Evolutionary conservation across 2,888 invertebrate species (phyloP).

Genomic region (Fragum sueziense): DNA sequence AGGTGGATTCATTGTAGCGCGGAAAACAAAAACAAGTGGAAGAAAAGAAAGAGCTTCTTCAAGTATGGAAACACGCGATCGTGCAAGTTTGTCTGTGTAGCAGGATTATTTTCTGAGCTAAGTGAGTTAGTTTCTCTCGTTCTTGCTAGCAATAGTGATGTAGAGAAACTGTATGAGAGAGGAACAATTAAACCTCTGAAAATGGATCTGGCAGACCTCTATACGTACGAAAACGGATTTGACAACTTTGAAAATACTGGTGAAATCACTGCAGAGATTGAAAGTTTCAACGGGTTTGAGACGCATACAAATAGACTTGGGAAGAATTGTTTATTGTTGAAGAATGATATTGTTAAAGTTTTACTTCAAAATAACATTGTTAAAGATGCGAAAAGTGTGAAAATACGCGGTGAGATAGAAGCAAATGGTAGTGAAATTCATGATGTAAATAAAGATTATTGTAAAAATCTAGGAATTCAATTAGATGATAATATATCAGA

Average conservation of each 20-base stretch:
- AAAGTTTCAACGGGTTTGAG: conserved; percentile 4
- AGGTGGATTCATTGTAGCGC: conserved; percentile 61
- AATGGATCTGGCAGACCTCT: neutral
- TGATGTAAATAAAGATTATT: conserved; percentile 9
- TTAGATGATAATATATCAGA: conserved; percentile 34
- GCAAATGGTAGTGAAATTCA: neutral
- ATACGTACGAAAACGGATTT: conserved; percentile 22
- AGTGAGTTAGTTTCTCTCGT: conserved; percentile 59
- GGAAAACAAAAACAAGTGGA: conserved; percentile 59
- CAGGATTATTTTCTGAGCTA: conserved; percentile 52
- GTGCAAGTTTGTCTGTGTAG: conserved; percentile 35
- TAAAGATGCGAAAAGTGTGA: conserved; percentile 6
- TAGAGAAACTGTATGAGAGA: conserved; percentile 38
- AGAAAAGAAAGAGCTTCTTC: conserved; percentile 41
- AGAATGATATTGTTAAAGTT: conserved; percentile 41
- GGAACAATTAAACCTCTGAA: conserved; percentile 35
- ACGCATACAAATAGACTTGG: conserved; percentile 31
- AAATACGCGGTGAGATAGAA: neutral
- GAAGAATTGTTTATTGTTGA: conserved; percentile 34
- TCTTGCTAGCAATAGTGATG: conserved; percentile 41
- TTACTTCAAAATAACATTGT: conserved; percentile 36
- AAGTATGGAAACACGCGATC: neutral
- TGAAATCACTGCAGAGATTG: neutral
- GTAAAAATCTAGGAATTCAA: conserved; percentile 11
- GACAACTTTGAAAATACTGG: neutral